Conservation (phyloP, 2,797 vertebrate genomes). For the Myotis findleyi region DNA sequence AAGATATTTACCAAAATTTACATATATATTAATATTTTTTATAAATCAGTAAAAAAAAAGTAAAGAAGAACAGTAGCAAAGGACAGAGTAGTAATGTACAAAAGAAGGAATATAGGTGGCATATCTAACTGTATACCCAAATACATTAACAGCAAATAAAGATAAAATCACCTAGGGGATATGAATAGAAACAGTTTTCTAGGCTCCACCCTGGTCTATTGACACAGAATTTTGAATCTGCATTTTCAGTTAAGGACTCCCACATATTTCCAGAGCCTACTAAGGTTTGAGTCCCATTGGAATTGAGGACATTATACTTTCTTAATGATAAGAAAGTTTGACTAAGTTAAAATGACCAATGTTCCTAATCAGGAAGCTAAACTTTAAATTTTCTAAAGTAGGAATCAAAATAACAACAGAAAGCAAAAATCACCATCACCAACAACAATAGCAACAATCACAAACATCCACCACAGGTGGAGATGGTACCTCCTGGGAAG, state of each 20-base stretch:
- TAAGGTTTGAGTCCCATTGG: not conserved
- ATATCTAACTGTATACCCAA: not conserved
- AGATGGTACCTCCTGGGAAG: not conserved
- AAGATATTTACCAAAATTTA: not conserved
- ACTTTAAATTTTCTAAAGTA: conserved; percentile 10
- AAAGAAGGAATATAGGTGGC: not conserved
- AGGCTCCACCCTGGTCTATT: rapidly evolving
- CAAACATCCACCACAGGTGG: not conserved
- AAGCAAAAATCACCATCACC: not conserved
- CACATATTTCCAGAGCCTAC: not conserved
- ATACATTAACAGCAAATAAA: not conserved
- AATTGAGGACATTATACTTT: not conserved
- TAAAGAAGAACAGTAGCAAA: not conserved
- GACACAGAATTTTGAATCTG: not conserved
- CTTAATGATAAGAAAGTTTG: not conserved
- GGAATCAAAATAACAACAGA: not conserved
- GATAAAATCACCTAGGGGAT: not conserved
- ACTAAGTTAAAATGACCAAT: not conserved
- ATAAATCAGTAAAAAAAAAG: conserved; percentile 35
- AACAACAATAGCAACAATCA: not conserved
- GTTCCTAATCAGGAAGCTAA: not conserved
- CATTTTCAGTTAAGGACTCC: not conserved
- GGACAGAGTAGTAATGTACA: not conserved
- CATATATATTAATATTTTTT: not conserved
- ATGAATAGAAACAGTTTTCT: not conserved